phyloP scores from a whole-genome alignment of 2,797 vertebrate genomes.

The Salarias fasciatus region DNA sequence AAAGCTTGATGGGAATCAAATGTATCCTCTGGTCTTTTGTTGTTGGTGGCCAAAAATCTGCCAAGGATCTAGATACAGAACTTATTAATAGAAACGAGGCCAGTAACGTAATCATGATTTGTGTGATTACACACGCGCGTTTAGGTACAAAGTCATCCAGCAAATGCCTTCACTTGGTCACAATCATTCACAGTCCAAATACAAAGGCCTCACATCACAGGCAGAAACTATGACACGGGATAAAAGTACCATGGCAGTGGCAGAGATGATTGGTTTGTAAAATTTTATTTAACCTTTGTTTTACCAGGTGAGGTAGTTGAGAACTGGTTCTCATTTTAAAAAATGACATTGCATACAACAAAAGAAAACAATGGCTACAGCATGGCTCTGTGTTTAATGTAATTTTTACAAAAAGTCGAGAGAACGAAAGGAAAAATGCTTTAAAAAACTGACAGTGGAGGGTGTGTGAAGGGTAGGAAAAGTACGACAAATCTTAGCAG shows the following conservation, averaged over 20 bases:
- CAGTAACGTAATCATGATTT: constrained; percentile 50
- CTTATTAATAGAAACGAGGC: constrained; percentile 70
- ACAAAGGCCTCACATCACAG: constrained; percentile 12
- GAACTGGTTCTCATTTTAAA: too few species aligned
- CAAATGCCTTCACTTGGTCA: constrained; percentile 55
- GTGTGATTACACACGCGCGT: constrained; percentile 50
- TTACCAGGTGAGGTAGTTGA: too few species aligned
- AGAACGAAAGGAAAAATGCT: neutral
- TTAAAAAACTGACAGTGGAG: neutral
- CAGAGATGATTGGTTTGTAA: constrained; percentile 6
- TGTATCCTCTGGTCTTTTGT: neutral
- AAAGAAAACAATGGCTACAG: neutral
- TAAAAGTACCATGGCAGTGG: constrained; percentile 13
- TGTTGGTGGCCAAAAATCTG: neutral
- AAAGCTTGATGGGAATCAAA: neutral
- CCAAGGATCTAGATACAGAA: constrained; percentile 29
- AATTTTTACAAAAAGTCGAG: too few species aligned
- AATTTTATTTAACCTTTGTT: too few species aligned
- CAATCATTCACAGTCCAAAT: constrained; percentile 42
- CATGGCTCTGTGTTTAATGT: too few species aligned
- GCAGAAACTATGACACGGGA: constrained; percentile 34
- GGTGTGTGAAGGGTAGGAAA: neutral
- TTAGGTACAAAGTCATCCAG: constrained; percentile 34
- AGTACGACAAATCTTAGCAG: constrained; percentile 10
- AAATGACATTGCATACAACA: too few species aligned